Evolutionary conservation across 2,888 invertebrate genomes (phyloP), one percentile per base, ranked within the genome.

Genomic region (Mongoloraphidia duomilia): DNA sequence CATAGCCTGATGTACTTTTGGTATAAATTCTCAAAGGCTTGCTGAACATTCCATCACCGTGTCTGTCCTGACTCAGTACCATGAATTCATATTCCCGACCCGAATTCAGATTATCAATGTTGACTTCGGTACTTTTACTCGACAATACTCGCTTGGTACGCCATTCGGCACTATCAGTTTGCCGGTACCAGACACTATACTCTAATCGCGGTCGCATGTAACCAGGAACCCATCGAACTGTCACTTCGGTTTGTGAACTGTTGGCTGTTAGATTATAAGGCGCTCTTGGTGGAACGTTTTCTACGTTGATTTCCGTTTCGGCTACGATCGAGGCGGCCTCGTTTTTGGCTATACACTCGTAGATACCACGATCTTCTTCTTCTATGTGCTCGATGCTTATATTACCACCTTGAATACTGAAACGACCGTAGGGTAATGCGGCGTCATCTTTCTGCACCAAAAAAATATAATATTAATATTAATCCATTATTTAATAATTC

Each of bases 31-130:
- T 76, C 34, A 91, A 73, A 10, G 85, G 77, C 65, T 88, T 87
- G 67, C 93, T 93, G 63, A 90, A 91, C 70, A 91, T 81, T 26
- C 93, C 92, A 60, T 92, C 90, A 8, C 92, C 92, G 52, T 80
- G 74, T 60, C 83, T 78, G 66, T 94, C 92, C 65, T 88, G 84
- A 57, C 91, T 83, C 44, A 91, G 75, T 44, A 95, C 86, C 77
- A 91, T 89, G 63, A 95, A 81, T 68, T 94, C 92, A 67, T 94
- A 94, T 61, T 84, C 80, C 17, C 82, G 76, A 52, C 70, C 84
- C 14, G 91, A 80, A 52, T 75, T 73, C 56, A 95, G 74, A 56
- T 83, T 82, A 55, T 78, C 76, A 52, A 94, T 75, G 9, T 88
- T 88, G 43, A 88, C 84, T 61, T 84, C 83, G 49, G 87, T 82